phyloP scores from a whole-genome alignment of 2,113 vertebrate genomes.

The Oryzias melastigma region DNA sequence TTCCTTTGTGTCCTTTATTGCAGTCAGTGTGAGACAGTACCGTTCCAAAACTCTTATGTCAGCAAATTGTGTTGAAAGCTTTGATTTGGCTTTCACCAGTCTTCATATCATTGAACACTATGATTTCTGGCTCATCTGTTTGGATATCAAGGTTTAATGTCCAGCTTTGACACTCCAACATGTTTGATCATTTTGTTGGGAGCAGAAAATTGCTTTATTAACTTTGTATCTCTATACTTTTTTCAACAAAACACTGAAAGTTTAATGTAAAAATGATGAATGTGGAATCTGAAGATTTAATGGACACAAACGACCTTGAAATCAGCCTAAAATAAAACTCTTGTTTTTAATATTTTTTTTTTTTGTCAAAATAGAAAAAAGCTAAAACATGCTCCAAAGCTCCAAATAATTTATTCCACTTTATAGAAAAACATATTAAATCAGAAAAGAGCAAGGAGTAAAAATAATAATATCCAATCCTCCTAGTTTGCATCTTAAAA shows the following conservation, averaged over 20 bases:
- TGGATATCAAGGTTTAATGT: slow-evolving; percentile 9
- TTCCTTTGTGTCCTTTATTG: too few relatives aligned
- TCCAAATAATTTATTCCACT: neutral
- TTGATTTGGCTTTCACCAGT: slow-evolving; percentile 28
- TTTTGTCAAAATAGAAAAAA: slow-evolving; percentile 12
- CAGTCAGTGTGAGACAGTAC: slow-evolving; percentile 1
- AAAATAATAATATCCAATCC: slow-evolving; percentile 21
- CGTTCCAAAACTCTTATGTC: slow-evolving; percentile 32
- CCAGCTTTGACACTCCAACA: slow-evolving; percentile 18
- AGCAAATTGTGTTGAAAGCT: slow-evolving; percentile 50
- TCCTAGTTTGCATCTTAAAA: slow-evolving; percentile 11
- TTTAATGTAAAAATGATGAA: slow-evolving; percentile 7
- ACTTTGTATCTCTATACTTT: neutral
- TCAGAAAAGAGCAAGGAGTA: slow-evolving; percentile 22
- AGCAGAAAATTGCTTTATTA: neutral
- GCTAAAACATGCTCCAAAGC: neutral
- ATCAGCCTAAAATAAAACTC: slow-evolving; percentile 13
- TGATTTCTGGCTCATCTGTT: slow-evolving; percentile 15
- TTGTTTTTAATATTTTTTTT: slow-evolving; percentile 25
- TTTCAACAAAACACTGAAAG: slow-evolving; percentile 13
- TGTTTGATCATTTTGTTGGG: slow-evolving; percentile 2
- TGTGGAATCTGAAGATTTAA: neutral
- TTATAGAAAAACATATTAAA: slow-evolving; percentile 15
- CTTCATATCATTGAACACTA: slow-evolving; percentile 22
- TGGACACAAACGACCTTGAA: neutral